Base-by-base conservation (phyloP, 2,797 vertebrate genomes). In the Loriculus beryllinus region DNA sequence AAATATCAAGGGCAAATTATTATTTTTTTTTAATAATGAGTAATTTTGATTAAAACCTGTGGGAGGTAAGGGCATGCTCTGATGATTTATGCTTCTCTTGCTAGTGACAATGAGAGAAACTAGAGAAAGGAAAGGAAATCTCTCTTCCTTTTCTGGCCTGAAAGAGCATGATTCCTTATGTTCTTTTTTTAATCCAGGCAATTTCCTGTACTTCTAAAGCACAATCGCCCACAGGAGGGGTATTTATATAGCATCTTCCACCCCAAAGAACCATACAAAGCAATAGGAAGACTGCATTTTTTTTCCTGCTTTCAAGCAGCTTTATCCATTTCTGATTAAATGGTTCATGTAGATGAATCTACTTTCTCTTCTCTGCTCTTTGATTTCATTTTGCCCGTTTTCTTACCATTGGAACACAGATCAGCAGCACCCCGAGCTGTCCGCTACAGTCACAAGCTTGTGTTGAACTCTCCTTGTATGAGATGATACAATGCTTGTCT, bases 161-260 rank as follows among this genome's bases (percentile, higher is more conserved):
- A 78, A 84, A 80, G 19, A 89, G 10, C 62, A 68, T 82, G 80
- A 88, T 80, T 92, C 65, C 52, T 80, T 37, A 35, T 26, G 54
- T 74, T 76, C 88, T 85, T 93, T 92, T 92, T 86, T 47, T 43
- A 87, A 60, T 82, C 45, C 37, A 54, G n/a, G 64, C 86, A 33
- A 39, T 94, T 94, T 92, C 94, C 92, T 92, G 80, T 64, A 51
- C 86, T 90, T 47, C 71, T 68, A 45, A 85, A 71, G 77, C 37
- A 0, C 2, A 8, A 6, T 33, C 15, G 93, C 83, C 86, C 75
- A 47, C 18, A 68, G 86, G 76, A 77, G 40, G 49, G 49, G 51
- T 47, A 49, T 92, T 90, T 71, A 33, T 88, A 33, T 23, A 82
- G 80, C 89, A 84, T 69, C 82, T 82, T 93, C 60, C 48, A 86